A percentile compares a stretch with the other conserved stretches of the same genome.
Conservation (phyloP, 2,888 invertebrate genomes). For the Amphiduros pacificus region DNA sequence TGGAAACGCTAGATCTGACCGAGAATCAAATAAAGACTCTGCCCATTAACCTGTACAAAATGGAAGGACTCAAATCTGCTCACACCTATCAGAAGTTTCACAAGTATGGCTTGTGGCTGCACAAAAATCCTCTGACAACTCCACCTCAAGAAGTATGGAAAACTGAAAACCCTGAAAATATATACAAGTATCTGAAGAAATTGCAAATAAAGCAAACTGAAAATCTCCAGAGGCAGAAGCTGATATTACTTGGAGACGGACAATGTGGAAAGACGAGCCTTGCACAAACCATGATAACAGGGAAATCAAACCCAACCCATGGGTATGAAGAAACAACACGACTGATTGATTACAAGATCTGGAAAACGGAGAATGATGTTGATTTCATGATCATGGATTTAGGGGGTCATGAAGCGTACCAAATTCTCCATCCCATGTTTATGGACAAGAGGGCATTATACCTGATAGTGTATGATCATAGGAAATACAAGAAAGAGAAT, state of each 20-base stretch:
- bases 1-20: conserved; percentile 55
- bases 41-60: conserved; percentile 48
- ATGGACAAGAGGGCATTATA: conserved; percentile 47
- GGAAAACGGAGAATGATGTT: conserved; percentile 53
- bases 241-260: conserved; percentile 49
- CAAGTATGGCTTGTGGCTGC: conserved; percentile 55
- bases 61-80: conserved; percentile 44
- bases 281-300: conserved; percentile 39
- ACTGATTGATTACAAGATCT: conserved; percentile 39
- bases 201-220: conserved; percentile 50
- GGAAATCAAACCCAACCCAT: conserved; percentile 41
- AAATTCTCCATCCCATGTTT: conserved; percentile 43
- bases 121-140: conserved; percentile 53
- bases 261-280: conserved; percentile 55
- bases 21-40: conserved; percentile 46
- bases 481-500: conserved; percentile 35
- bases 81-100: conserved; percentile 50
- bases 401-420: conserved; percentile 47
- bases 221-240: conserved; percentile 52
- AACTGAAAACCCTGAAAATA: conserved; percentile 47
- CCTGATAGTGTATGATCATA: conserved; percentile 47
- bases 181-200: conserved; percentile 48
- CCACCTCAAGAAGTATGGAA: conserved; percentile 57
- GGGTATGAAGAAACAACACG: conserved; percentile 38
- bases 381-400: conserved; percentile 51